A percentile compares a stretch with the other conserved stretches of the same genome.
Conservation (phyloP, 2,888 invertebrate species). For the Drosophila gaucha region DNA sequence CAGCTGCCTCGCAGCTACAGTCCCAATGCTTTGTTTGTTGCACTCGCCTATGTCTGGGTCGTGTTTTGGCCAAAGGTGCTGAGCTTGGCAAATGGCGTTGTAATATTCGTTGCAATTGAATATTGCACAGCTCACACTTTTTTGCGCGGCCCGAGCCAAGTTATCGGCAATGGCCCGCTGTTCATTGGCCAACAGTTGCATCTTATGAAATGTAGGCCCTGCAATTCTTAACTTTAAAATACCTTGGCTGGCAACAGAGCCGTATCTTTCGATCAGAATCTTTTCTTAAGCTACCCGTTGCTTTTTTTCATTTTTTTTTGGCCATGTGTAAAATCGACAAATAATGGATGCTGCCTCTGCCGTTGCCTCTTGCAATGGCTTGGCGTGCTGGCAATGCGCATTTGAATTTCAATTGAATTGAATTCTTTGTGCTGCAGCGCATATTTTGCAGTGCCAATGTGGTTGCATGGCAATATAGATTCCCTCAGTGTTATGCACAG, state of each 20-base stretch:
- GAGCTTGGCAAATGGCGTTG: slow-evolving; percentile 67
- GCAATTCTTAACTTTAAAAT: slow-evolving; percentile 14
- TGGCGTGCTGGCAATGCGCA: slow-evolving; percentile 66
- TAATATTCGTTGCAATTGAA: slow-evolving; percentile 67
- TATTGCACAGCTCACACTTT: slow-evolving; percentile 50
- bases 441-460: slow-evolving; percentile 59
- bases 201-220: slow-evolving; percentile 48
- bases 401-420: slow-evolving; percentile 81
- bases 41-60: slow-evolving; percentile 51
- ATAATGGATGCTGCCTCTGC: slow-evolving; percentile 68
- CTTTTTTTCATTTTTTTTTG: slow-evolving; percentile 34
- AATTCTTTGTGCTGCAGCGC: slow-evolving; percentile 74
- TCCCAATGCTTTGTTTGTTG: slow-evolving; percentile 33
- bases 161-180: slow-evolving; percentile 48
- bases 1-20: slow-evolving; percentile 1
- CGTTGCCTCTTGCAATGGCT: slow-evolving; percentile 33
- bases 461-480: slow-evolving; percentile 71
- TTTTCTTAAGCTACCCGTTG: slow-evolving; percentile 10
- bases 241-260: slow-evolving; percentile 2
- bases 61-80: slow-evolving; percentile 66
- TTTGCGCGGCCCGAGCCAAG: slow-evolving; percentile 24
- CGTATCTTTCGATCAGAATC: slow-evolving; percentile 2
- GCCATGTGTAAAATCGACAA: slow-evolving; percentile 76
- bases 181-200: slow-evolving; percentile 67
- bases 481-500: slow-evolving; percentile 66